Percentiles rank a stretch among this genome's conserved stretches.
These are phyloP conservation scores for Uloborus plumipes DNA, from an alignment of 2,888 invertebrate genomes.

Conservation along the genomic window DNA sequence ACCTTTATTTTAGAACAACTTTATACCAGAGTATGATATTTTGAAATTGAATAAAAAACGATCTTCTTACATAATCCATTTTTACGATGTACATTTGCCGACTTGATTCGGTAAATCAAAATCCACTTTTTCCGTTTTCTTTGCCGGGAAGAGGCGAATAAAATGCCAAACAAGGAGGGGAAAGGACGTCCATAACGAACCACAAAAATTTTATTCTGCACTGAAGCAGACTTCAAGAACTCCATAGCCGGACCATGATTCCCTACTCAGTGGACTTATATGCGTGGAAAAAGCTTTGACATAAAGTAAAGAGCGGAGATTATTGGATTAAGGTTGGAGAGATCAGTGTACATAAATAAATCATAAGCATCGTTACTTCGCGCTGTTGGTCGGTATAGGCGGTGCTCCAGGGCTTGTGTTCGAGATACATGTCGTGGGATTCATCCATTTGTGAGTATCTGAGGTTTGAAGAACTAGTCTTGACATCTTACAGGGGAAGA, in stretches of 20 bases:
- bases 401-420: too few species aligned
- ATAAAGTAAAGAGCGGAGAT: constrained; percentile 53
- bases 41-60: too few species aligned
- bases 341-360: constrained; percentile 57
- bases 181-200: constrained; percentile 12
- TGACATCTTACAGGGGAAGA: too few species aligned
- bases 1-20: too few species aligned
- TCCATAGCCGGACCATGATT: constrained; percentile 26
- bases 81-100: too few species aligned
- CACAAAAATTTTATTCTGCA: constrained; percentile 11
- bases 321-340: constrained; percentile 51
- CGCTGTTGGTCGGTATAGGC: background rate
- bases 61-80: too few species aligned
- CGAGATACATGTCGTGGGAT: too few species aligned
- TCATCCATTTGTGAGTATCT: too few species aligned
- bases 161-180: background rate
- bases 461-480: too few species aligned
- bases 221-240: constrained; percentile 11
- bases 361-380: constrained; percentile 42
- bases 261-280: constrained; percentile 20
- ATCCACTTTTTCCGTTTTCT: background rate
- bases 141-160: background rate
- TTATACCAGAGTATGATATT: too few species aligned
- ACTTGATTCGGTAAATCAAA: background rate
- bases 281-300: constrained; percentile 38